phyloP scores from a whole-genome alignment of 2,113 vertebrate genomes.

The Cranoglanis bouderius region DNA sequence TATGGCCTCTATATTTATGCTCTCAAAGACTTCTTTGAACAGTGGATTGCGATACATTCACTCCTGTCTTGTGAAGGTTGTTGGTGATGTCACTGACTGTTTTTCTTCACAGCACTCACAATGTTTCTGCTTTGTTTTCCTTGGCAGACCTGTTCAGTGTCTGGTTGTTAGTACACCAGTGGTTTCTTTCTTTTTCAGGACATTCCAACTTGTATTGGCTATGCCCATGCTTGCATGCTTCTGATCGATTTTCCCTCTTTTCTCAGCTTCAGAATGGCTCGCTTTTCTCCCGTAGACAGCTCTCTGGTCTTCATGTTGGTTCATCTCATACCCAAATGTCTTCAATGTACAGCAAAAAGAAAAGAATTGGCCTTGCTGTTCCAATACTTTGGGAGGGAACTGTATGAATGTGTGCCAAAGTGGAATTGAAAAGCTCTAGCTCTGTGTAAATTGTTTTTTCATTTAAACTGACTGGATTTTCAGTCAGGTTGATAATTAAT shows the following conservation, averaged over 20 bases:
- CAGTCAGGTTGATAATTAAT: constrained; percentile 74
- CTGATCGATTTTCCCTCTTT: neutral
- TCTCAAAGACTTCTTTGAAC: neutral
- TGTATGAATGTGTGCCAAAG: constrained; percentile 24
- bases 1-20: neutral
- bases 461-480: constrained; percentile 49
- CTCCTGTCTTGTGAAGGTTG: neutral
- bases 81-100: neutral
- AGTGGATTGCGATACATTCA: neutral
- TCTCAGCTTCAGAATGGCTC: neutral
- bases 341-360: neutral
- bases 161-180: neutral
- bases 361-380: neutral
- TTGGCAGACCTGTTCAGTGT: neutral
- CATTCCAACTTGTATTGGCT: neutral
- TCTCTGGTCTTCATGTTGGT: neutral
- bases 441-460: neutral
- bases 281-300: neutral
- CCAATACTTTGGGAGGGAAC: neutral
- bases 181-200: neutral
- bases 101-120: neutral
- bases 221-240: neutral
- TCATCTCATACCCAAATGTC: neutral
- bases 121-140: neutral
- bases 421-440: neutral